These are phyloP conservation scores for Petrocephalus zakoni DNA, from an alignment of 2,113 vertebrate species.

Conservation along the genomic window DNA sequence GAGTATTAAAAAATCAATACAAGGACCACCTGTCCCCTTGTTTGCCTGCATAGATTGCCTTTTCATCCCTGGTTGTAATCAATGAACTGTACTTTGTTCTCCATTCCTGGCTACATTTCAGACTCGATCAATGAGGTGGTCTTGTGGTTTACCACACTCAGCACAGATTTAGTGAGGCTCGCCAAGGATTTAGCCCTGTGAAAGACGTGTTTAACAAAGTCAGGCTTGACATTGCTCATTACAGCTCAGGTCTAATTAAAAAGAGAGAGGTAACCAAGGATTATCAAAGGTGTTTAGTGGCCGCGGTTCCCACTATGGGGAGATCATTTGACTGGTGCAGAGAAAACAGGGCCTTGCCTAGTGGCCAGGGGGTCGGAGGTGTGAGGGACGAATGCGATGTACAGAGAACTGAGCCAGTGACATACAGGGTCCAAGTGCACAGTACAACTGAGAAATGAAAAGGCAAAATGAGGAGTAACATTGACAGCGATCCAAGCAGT, in stretches of 20 bases:
- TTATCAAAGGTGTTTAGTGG: not conserved
- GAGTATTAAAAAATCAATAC: conserved; percentile 12
- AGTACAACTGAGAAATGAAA: not conserved
- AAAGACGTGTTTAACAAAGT: not conserved
- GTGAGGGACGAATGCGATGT: not conserved
- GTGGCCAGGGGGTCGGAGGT: not conserved
- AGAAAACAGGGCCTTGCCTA: not conserved
- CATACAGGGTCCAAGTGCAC: not conserved
- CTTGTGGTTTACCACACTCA: conserved; percentile 12
- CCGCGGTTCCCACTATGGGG: not conserved
- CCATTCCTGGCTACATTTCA: not conserved
- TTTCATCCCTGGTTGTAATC: conserved; percentile 18
- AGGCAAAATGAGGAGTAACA: not conserved
- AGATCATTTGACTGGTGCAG: not conserved
- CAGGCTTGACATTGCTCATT: not conserved
- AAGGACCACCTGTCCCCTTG: conserved; percentile 9
- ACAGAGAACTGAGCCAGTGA: not conserved
- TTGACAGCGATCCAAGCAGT: not conserved
- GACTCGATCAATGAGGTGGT: not conserved
- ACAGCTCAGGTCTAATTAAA: not conserved
- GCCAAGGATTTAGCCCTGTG: not conserved
- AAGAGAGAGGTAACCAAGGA: not conserved
- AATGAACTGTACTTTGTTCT: conserved; percentile 11
- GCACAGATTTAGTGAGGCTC: not conserved
- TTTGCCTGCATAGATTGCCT: conserved; percentile 13